Conservation (phyloP, 2,113 vertebrate genomes). For the Aleadryas rufinucha region DNA sequence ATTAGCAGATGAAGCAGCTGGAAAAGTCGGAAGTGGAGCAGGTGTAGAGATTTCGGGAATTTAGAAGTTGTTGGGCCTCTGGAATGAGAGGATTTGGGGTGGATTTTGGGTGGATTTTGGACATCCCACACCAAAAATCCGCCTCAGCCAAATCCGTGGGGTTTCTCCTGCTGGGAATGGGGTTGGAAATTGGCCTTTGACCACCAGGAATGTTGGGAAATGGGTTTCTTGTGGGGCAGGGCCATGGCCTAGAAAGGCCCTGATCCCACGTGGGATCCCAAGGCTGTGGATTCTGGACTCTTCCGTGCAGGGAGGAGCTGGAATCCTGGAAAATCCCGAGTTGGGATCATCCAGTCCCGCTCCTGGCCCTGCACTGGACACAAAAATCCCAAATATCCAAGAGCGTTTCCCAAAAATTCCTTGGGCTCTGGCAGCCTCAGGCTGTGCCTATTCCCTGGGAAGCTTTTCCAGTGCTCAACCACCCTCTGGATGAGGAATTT, state of each 20-base stretch:
- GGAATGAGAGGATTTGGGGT: neutral
- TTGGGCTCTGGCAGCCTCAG: no score
- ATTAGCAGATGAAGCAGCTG: neutral
- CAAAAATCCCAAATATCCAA: neutral
- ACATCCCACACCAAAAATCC: neutral
- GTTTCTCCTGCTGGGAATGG: neutral
- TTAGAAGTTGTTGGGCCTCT: neutral
- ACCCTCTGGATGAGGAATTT: neutral
- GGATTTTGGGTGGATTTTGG: accelerated
- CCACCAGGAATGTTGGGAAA: neutral
- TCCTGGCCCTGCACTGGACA: neutral
- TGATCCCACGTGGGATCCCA: accelerated
- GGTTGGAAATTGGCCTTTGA: neutral
- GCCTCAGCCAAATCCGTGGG: neutral
- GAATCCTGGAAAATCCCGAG: neutral
- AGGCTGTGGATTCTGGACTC: neutral
- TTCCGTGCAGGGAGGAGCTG: neutral
- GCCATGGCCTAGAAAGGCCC: neutral
- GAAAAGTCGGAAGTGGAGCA: neutral
- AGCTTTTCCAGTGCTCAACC: neutral
- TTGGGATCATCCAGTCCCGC: neutral
- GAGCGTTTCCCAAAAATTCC: accelerated
- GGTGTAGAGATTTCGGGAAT: neutral
- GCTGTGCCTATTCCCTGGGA: neutral
- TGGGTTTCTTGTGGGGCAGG: neutral